Evolutionary conservation across 2,797 vertebrate genomes (phyloP), one percentile per base, ranked within the genome.

Genomic region (Galaxias olidus): DNA sequence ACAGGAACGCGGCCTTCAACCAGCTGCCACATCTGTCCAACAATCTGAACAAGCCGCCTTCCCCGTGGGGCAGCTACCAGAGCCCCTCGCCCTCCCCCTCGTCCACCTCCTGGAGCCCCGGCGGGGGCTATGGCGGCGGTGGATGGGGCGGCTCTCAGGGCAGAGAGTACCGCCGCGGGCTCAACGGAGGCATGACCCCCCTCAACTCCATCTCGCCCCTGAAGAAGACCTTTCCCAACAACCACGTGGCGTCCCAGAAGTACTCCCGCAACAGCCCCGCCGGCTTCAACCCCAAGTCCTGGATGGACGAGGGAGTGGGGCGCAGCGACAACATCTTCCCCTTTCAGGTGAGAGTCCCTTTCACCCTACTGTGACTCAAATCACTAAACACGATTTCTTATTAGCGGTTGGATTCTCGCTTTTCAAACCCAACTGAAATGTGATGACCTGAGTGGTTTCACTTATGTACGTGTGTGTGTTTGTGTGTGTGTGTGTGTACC

Each of bases 191-290:
- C 14, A 95, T 99, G 90, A 96, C 95, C 1, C 96, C 96, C 60
- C 93, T 99, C 85, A 99, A 98, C 91, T 98, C 98, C 61, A 98
- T 99, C 91, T 99, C 98, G 0, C 98, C 98, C 13, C 85, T 99
- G 75, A 99, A 99, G 93, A 99, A 99, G 85, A 98, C 96, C 91
- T 99, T 99, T 80, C 95, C 97, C 52, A 98, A 97, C 91, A 99
- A 96, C 91, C 97, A 98, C 53, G 94, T 98, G 88, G 93, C 95
- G 67, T 94, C 98, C 65, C 98, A 98, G 94, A 99, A 99, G 88
- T 99, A 98, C 50, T 93, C 95, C 57, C 93, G 98, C 51, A 93
- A 96, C 88, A 97, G 94, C 85, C 95, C 96, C 0, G 88, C 88
- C 0, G 95, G 94, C 69, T 98, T 99, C 89, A 96, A 97, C 87